Conservation (phyloP, 2,888 invertebrate genomes). For the Aphidius colemani region DNA sequence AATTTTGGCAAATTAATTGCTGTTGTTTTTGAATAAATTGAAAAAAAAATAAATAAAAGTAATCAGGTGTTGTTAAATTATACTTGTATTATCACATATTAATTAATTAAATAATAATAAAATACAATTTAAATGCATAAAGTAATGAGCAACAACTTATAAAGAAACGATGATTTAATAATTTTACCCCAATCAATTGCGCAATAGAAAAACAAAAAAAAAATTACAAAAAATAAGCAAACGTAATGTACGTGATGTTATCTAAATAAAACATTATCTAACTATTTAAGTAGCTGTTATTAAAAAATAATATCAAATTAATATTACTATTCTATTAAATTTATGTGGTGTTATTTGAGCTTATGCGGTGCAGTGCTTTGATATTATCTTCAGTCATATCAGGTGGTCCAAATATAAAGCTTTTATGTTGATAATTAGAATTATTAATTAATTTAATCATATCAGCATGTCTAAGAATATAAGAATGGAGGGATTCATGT, state of each 20-base stretch:
- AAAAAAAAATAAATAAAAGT: too few species aligned
- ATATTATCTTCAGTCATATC: conserved; percentile 62
- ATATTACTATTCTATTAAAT: neutral
- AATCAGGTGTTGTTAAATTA: too few species aligned
- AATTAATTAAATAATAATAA: neutral
- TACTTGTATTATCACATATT: too few species aligned
- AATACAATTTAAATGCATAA: neutral
- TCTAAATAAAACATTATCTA: too few species aligned
- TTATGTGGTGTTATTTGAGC: conserved; percentile 36
- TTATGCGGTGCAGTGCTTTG: conserved; percentile 62
- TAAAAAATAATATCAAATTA: conserved; percentile 9
- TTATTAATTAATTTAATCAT: conserved; percentile 47
- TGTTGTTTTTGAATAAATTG: too few species aligned
- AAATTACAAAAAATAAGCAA: too few species aligned
- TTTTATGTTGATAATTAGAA: conserved; percentile 44
- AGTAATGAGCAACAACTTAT: neutral
- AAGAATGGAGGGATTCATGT: conserved; percentile 62
- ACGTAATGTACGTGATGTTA: too few species aligned
- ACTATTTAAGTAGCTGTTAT: neutral
- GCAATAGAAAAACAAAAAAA: neutral
- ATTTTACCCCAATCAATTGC: neutral
- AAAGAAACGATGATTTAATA: too few species aligned
- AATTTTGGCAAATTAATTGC: neutral
- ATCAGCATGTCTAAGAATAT: conserved; percentile 56
- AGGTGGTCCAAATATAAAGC: conserved; percentile 65